Percentiles rank a stretch among this genome's conserved stretches.
These are phyloP conservation scores for Erythrocebus patas DNA, from an alignment of 2,113 vertebrate genomes.

Conservation along the genomic window DNA sequence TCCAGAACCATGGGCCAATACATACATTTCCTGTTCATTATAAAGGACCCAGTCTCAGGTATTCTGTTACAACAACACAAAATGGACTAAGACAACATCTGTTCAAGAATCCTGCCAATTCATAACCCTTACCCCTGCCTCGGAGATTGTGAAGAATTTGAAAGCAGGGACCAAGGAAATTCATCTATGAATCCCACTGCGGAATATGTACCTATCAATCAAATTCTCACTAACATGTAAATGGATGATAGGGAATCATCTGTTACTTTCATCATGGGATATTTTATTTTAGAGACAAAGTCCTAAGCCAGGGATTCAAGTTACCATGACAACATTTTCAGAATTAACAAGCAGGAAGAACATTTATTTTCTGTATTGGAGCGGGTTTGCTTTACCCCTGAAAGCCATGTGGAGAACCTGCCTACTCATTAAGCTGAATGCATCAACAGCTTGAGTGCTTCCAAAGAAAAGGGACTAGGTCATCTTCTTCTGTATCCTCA, in stretches of 20 bases:
- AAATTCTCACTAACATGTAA: not conserved
- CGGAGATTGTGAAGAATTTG: not conserved
- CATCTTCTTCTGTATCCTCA: not conserved
- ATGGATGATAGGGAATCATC: not conserved
- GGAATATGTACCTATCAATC: not conserved
- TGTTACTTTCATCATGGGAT: not conserved
- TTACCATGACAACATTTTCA: not conserved
- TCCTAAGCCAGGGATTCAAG: not conserved
- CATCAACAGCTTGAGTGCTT: not conserved
- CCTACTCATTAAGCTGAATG: not conserved
- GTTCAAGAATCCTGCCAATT: not conserved
- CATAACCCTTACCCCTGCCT: not conserved
- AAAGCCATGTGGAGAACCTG: not conserved
- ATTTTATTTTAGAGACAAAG: not conserved
- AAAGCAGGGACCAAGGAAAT: not conserved
- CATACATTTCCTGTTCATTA: not conserved
- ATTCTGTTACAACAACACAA: not conserved
- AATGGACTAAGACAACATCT: not conserved
- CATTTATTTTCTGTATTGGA: not conserved
- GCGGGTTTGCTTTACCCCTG: not conserved
- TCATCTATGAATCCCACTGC: not conserved
- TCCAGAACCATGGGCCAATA: not conserved
- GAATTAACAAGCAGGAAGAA: not conserved
- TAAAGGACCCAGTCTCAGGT: not conserved
- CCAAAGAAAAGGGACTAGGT: not conserved